Percentiles rank a stretch among this genome's conserved stretches.
Conservation (phyloP, 2,888 invertebrate species). For the Ormyrus nitidulus region DNA sequence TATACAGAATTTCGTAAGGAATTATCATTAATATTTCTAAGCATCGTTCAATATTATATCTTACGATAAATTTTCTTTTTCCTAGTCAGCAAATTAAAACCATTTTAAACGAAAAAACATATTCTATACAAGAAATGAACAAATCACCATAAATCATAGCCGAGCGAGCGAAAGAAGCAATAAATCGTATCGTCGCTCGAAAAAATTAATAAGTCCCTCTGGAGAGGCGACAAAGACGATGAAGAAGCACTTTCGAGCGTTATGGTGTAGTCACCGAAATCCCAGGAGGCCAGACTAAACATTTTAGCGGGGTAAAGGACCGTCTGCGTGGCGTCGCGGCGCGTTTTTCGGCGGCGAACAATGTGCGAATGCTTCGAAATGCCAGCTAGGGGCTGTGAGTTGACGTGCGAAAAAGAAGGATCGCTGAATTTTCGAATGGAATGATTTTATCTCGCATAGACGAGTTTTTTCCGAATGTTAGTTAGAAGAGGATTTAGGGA, state of each 20-base stretch:
- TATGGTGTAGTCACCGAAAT: slow-evolving; percentile 48
- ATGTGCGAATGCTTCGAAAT: background rate
- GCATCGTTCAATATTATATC: too few species aligned
- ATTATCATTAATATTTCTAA: too few species aligned
- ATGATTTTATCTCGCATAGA: too few species aligned
- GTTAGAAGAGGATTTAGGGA: background rate
- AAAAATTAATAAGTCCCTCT: slow-evolving; percentile 27
- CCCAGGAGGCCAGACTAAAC: slow-evolving; percentile 64
- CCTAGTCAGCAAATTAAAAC: too few species aligned
- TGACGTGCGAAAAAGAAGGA: slow-evolving; percentile 4
- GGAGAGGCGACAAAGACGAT: slow-evolving; percentile 41
- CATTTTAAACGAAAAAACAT: too few species aligned
- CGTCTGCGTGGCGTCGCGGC: slow-evolving; percentile 19
- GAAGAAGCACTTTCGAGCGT: slow-evolving; percentile 37
- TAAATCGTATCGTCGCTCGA: background rate
- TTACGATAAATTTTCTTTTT: too few species aligned
- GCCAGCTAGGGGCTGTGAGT: slow-evolving; percentile 2
- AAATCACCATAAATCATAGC: too few species aligned
- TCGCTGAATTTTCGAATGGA: background rate
- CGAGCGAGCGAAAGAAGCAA: background rate
- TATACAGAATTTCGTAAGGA: too few species aligned
- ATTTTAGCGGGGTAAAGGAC: slow-evolving; percentile 59
- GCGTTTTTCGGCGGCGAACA: slow-evolving; percentile 3
- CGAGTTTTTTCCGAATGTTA: background rate
- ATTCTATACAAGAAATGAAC: too few species aligned